Percentiles rank a stretch among this genome's conserved stretches.
These are phyloP conservation scores for Augiades crinisus DNA, from an alignment of 2,888 invertebrate species.

Conservation along the genomic window DNA sequence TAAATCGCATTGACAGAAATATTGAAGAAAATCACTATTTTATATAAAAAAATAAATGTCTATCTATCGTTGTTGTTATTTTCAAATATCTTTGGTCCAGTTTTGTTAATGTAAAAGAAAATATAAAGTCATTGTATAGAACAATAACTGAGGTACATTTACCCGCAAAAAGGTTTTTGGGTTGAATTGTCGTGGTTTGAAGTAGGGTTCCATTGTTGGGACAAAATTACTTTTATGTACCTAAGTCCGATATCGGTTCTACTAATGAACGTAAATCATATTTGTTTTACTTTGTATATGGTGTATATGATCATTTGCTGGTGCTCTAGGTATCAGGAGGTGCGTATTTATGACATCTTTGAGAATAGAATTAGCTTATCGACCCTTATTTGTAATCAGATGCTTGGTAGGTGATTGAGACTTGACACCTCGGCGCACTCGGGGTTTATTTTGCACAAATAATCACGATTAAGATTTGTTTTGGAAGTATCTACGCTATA, in stretches of 20 bases:
- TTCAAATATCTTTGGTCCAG: constrained; percentile 42
- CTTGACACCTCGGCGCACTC: too few species aligned
- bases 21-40: too few species aligned
- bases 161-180: constrained; percentile 42
- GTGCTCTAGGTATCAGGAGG: too few species aligned
- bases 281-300: too few species aligned
- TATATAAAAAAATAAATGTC: constrained; percentile 35
- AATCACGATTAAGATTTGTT: too few species aligned
- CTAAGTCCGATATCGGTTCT: constrained; percentile 33
- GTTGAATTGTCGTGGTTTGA: constrained; percentile 39
- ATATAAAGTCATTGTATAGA: constrained; percentile 45
- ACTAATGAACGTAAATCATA: constrained; percentile 20
- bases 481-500: constrained; percentile 24
- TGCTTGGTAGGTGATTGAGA: too few species aligned
- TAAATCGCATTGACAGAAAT: too few species aligned
- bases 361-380: too few species aligned
- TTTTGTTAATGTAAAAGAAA: constrained; percentile 37
- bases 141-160: constrained; percentile 45
- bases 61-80: constrained; percentile 41
- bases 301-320: too few species aligned
- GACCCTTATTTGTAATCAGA: too few species aligned
- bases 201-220: constrained; percentile 43
- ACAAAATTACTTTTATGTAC: constrained; percentile 42
- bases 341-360: too few species aligned
- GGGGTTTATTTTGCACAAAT: too few species aligned